Evolutionary conservation across 2,797 vertebrate species (phyloP), one percentile per base, ranked within the genome.

Genomic region (Mus caroli): DNA sequence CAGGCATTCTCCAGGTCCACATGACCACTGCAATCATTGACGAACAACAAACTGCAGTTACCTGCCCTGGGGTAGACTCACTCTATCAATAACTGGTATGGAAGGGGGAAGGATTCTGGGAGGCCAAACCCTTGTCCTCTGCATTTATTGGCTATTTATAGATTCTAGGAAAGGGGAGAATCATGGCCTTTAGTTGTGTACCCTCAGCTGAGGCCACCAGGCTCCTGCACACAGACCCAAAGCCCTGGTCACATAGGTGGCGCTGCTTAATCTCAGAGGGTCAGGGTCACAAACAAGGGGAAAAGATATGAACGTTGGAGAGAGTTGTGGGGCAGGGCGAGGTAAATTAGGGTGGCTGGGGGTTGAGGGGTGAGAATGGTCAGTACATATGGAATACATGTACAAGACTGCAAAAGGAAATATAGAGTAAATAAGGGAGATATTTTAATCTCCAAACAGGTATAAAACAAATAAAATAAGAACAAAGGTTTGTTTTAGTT

Each of bases 381-480:
- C n/a, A 73, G 34, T 19, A 56, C 12, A 52, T 17, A 3, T 73
- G 10, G 3, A 17, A 17, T 87, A 37, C 67, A 20, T 88, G 50
- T 31, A 24, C 52, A 20, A 73, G 31, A 43, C 0, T 31, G n/a
- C 56, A 73, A 88, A 87, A 73, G 9, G 19, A 14, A 88, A 24
- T 12, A 71, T 26, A n/a, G 22, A 71, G 52, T 56, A 75, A 58
- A 58, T 43, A 43, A 75, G 20, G 75, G 56, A 60, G n/a, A n/a
- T 67, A 71, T 71, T 85, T 82, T 71, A 34, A 37, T 67, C 82
- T 91, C 87, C 46, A 92, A 92, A 75, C 54, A 75, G 60, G 31
- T 3, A 46, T 43, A n/a, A 79, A 77, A 20, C n/a, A 88, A 58
- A 64, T 64, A 67, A 52, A 67, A 69, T 50, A 82, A 86, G 79